Base-by-base conservation (phyloP, 1,140 invertebrate genomes). In the Leptinotarsa defecta region DNA sequence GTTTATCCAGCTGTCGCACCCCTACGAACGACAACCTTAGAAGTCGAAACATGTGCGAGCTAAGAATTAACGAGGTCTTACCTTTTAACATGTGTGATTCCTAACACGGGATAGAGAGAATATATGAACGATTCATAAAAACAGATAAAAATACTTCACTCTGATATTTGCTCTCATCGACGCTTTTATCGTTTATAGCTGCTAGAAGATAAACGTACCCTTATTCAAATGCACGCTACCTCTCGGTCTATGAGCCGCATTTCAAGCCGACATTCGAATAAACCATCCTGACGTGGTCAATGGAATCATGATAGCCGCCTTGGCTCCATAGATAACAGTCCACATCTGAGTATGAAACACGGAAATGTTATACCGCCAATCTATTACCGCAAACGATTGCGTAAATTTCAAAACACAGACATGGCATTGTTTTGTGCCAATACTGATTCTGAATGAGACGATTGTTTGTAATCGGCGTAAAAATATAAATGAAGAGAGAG, bases 391-490 rank as follows among this genome's bases (percentile, higher is more conserved):
- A 57, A 57, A 57, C 52, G 52, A 57, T 57, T 57, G 52, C 52
- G 52, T 57, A 57, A 57, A 57, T 57, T 57, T 57, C 52, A 57
- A 57, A 57, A 17, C 52, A 57, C 52, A 57, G 52, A 57, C 52
- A 4, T 57, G 52, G 52, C 52, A 57, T 57, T n/a, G 52, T 57
- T 57, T 57, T 57, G 52, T 57, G 52, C 52, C 52, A 57, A 57
- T 57, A 57, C n/a, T 57, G 52, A 5, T 57, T 57, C n/a, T 57
- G 52, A 57, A 57, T 57, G 52, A 57, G 52, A 57, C 52, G 52
- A 57, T 57, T 57, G 52, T 57, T 57, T 19, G 52, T 57, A 57
- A 57, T 57, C 52, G 52, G 52, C 52, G 52, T 57, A 57, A 57
- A 57, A 57, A 57, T 57, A 57, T 57, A 57, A 57, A 57, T 57